These are phyloP conservation scores for Drosophila burlai DNA, from an alignment of 1,140 invertebrate species.

Conservation along the genomic window DNA sequence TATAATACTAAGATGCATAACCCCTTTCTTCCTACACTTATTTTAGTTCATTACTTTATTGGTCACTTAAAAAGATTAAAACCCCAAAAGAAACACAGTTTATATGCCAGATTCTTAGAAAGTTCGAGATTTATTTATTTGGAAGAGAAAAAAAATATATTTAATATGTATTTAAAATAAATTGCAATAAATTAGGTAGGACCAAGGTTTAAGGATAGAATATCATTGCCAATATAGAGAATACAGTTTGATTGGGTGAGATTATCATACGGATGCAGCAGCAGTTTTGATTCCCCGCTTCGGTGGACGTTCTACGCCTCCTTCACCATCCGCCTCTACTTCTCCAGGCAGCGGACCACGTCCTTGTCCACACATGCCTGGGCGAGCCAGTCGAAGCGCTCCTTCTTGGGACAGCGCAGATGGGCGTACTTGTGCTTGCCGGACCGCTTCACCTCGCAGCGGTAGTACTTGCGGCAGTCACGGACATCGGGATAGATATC, in stretches of 20 bases:
- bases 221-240: conserved; percentile 66
- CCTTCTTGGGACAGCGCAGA: conserved; percentile 61
- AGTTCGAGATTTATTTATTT: conserved; percentile 25
- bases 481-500: conserved; percentile 70
- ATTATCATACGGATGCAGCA: conserved; percentile 49
- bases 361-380: conserved; percentile 54
- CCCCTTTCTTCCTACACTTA: no score
- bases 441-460: conserved; percentile 67
- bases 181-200: conserved; percentile 64
- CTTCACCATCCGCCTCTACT: conserved; percentile 18
- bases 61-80: background rate
- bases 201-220: conserved; percentile 33
- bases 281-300: conserved; percentile 8
- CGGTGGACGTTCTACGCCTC: background rate
- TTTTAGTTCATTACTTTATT: no score
- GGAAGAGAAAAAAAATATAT: background rate
- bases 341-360: conserved; percentile 56
- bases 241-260: conserved; percentile 45
- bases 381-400: conserved; percentile 61
- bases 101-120: conserved; percentile 24
- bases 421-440: conserved; percentile 66
- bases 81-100: background rate
- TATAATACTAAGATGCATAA: no score
- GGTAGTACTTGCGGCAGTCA: conserved; percentile 77
- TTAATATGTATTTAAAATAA: conserved; percentile 25